These are phyloP conservation scores for Nomada flava DNA, from an alignment of 2,888 invertebrate genomes.

Conservation along the genomic window DNA sequence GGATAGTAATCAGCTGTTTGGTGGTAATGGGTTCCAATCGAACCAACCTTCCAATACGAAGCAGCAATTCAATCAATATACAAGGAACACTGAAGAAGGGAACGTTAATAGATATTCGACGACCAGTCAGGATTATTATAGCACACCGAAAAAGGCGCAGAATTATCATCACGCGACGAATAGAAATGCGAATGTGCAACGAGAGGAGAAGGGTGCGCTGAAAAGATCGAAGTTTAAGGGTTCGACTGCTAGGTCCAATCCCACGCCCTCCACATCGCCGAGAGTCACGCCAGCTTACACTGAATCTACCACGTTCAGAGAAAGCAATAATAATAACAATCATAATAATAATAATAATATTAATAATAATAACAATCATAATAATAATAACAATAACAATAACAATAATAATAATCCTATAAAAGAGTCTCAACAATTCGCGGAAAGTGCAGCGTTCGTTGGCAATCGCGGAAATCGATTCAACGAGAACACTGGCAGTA, in stretches of 20 bases:
- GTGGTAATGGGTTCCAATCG: slow-evolving; percentile 30
- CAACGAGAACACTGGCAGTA: slow-evolving; percentile 65
- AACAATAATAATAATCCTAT: slow-evolving; percentile 78
- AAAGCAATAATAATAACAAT: slow-evolving; percentile 79
- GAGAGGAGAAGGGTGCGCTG: slow-evolving; percentile 67
- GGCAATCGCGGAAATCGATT: slow-evolving; percentile 83
- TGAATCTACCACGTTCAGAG: slow-evolving; percentile 82
- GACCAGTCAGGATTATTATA: slow-evolving; percentile 62
- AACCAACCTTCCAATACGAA: slow-evolving; percentile 25
- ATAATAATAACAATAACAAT: no score
- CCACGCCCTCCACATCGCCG: slow-evolving; percentile 55
- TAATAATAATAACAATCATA: no score
- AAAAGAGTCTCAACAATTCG: slow-evolving; percentile 89
- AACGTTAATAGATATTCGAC: slow-evolving; percentile 68
- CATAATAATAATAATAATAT: no score
- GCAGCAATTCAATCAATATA: slow-evolving; percentile 33
- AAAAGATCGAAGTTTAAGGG: slow-evolving; percentile 68
- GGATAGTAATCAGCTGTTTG: slow-evolving; percentile 11
- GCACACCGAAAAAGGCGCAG: slow-evolving; percentile 47
- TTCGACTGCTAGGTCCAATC: slow-evolving; percentile 63
- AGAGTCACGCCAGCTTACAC: slow-evolving; percentile 79
- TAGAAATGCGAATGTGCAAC: slow-evolving; percentile 66
- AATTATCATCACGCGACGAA: slow-evolving; percentile 67
- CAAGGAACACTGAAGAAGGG: slow-evolving; percentile 46
- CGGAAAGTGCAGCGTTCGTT: slow-evolving; percentile 92